phyloP scores from a whole-genome alignment of 2,797 vertebrate genomes.

The Mico argentatus region DNA sequence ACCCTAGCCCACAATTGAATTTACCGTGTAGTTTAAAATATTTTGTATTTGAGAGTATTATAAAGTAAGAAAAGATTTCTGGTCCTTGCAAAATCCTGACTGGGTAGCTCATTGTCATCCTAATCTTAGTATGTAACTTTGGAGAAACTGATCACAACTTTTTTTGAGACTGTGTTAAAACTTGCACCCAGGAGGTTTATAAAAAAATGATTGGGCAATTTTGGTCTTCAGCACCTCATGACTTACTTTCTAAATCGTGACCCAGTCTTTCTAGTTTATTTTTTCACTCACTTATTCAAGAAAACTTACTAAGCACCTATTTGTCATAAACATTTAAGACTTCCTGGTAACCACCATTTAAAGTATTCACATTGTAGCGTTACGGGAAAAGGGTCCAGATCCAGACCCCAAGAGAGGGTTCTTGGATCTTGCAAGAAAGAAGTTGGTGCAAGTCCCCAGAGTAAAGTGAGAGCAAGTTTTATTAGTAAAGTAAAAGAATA shows the following conservation, averaged over 20 bases:
- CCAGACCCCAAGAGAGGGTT: background rate
- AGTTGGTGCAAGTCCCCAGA: background rate
- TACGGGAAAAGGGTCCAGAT: background rate
- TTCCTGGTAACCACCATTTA: background rate
- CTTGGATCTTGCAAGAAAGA: background rate
- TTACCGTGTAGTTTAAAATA: background rate
- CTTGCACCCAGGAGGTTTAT: background rate
- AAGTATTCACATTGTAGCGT: background rate
- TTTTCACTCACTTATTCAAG: conserved; percentile 25
- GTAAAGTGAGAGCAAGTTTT: background rate
- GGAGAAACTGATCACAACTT: background rate
- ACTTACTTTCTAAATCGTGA: conserved; percentile 28
- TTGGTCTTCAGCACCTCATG: background rate
- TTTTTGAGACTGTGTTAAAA: background rate
- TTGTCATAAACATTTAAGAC: conserved; percentile 32
- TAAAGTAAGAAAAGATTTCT: conserved; percentile 14
- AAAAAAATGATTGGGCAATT: background rate
- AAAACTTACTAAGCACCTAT: conserved; percentile 21
- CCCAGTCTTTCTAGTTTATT: conserved; percentile 8
- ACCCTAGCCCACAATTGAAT: background rate
- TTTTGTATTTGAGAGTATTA: background rate
- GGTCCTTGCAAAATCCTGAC: background rate
- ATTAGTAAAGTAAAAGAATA: background rate
- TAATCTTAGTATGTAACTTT: background rate
- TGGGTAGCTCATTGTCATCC: background rate